phyloP scores from a whole-genome alignment of 1,140 invertebrate genomes.

The Listronotus bonariensis region DNA sequence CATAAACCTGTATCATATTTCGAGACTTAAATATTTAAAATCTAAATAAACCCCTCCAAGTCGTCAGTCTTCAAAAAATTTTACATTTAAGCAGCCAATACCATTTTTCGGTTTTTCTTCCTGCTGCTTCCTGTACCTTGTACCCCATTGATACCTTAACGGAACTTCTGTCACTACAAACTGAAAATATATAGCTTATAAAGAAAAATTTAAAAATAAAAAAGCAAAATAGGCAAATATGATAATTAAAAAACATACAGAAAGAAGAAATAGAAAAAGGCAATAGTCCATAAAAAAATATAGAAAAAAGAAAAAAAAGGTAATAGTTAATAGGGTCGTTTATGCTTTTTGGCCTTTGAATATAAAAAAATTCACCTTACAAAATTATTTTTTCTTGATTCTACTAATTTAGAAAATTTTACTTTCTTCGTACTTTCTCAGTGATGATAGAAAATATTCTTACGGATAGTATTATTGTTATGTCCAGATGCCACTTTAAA shows the following conservation, averaged over 20 bases:
- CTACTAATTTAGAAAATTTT: too few relatives aligned
- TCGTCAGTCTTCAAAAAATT: neutral
- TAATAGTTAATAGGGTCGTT: too few relatives aligned
- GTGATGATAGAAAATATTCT: too few relatives aligned
- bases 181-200: constrained; percentile 15
- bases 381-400: too few relatives aligned
- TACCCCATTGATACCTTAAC: constrained; percentile 25
- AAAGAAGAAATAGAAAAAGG: neutral
- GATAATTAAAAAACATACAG: neutral
- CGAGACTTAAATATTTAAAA: too few relatives aligned
- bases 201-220: neutral
- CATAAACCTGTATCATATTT: too few relatives aligned
- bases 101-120: constrained; percentile 1
- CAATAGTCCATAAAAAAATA: neutral
- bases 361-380: too few relatives aligned
- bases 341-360: too few relatives aligned
- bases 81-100: constrained; percentile 10
- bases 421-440: too few relatives aligned
- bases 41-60: too few relatives aligned
- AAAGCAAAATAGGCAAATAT: neutral
- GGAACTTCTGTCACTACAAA: constrained; percentile 22
- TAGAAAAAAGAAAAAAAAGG: neutral
- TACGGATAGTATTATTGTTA: too few relatives aligned
- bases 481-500: too few relatives aligned
- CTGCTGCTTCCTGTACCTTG: constrained; percentile 7